A percentile compares a stretch with the other conserved stretches of the same genome.
These are phyloP conservation scores for Mobula birostris DNA, from an alignment of 2,113 vertebrate genomes.

Conservation along the genomic window DNA sequence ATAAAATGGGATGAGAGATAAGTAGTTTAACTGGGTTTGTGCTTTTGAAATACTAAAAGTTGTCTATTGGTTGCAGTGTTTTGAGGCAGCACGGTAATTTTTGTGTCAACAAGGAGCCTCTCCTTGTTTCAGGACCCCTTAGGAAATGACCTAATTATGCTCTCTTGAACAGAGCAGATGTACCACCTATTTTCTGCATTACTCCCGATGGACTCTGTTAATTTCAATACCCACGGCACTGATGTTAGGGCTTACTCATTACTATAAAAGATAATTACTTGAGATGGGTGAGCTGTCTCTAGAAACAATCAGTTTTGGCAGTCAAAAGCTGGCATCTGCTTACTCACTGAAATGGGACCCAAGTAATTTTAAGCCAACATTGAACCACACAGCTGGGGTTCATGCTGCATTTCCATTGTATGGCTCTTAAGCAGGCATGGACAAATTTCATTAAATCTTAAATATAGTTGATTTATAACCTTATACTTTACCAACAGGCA, in stretches of 20 bases:
- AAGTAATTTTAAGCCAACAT: neutral
- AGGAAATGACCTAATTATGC: neutral
- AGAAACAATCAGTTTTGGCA: neutral
- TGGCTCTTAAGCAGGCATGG: neutral
- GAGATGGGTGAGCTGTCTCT: neutral
- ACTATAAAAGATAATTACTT: neutral
- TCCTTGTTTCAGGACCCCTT: neutral
- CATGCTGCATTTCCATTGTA: no score
- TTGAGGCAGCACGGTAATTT: neutral
- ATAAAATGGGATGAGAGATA: neutral
- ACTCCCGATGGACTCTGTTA: neutral
- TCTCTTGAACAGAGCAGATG: neutral
- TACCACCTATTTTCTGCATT: neutral
- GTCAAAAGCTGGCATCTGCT: neutral
- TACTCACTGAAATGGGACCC: neutral
- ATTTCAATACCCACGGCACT: neutral
- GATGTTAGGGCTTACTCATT: neutral
- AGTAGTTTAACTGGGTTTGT: neutral
- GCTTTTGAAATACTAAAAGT: neutral
- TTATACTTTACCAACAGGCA: neutral
- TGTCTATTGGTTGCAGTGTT: no score
- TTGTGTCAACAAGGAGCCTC: neutral
- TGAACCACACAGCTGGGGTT: neutral
- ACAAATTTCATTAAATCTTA: neutral
- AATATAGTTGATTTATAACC: neutral